These are phyloP conservation scores for Lysandra bellargus DNA, from an alignment of 2,888 invertebrate species.

Conservation along the genomic window DNA sequence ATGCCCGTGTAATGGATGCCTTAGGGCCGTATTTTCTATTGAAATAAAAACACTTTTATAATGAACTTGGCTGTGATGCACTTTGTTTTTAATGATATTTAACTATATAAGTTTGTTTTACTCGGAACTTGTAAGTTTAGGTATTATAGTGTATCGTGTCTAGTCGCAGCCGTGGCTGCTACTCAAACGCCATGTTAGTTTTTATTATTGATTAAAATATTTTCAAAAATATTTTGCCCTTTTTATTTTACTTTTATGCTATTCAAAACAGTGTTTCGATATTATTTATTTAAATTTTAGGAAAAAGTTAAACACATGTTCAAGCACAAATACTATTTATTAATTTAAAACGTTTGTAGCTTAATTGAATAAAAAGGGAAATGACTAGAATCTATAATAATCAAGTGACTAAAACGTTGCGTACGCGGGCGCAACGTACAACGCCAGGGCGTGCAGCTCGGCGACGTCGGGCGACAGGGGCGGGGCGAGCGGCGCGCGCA, in stretches of 20 bases:
- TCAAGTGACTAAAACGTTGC: background rate
- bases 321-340: slow-evolving; percentile 3
- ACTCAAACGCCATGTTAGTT: slow-evolving; percentile 40
- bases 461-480: slow-evolving; percentile 50
- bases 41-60: slow-evolving; percentile 37
- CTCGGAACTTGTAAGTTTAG: slow-evolving; percentile 39
- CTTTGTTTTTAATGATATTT: slow-evolving; percentile 40
- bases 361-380: background rate
- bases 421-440: slow-evolving; percentile 52
- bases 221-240: slow-evolving; percentile 34
- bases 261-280: background rate
- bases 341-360: background rate
- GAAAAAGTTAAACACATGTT: background rate
- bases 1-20: no score
- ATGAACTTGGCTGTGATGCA: slow-evolving; percentile 47
- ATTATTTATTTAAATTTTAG: background rate
- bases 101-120: slow-evolving; percentile 36
- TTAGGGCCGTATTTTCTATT: background rate
- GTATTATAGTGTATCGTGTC: slow-evolving; percentile 40
- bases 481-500: slow-evolving; percentile 57
- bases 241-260: slow-evolving; percentile 27
- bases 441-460: slow-evolving; percentile 59
- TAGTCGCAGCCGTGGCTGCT: slow-evolving; percentile 42
- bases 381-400: no score
- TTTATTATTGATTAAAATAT: slow-evolving; percentile 42